phyloP scores from a whole-genome alignment of 2,888 invertebrate species.

The Bugulina stolonifera region DNA sequence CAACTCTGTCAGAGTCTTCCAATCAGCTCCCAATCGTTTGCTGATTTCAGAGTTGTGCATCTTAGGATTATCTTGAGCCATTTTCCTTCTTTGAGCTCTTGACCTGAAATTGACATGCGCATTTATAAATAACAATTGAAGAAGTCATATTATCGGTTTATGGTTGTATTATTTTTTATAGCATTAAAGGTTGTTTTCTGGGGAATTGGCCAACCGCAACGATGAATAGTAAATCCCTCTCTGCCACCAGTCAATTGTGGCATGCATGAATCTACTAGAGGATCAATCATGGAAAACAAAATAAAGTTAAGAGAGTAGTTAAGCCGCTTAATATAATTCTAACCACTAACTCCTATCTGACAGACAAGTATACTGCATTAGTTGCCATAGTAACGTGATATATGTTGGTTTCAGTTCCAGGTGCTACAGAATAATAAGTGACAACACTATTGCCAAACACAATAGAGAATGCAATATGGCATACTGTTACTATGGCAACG shows the following conservation, averaged over 20 bases:
- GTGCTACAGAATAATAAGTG: neutral
- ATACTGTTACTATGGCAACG: constrained; percentile 17
- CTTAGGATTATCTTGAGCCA: constrained; percentile 98
- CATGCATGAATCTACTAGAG: too few relatives aligned
- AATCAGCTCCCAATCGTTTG: constrained; percentile 93
- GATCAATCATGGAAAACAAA: neutral
- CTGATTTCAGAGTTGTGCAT: constrained; percentile 99
- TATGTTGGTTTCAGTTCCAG: neutral
- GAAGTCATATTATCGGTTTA: too few relatives aligned
- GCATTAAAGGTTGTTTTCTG: too few relatives aligned
- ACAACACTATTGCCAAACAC: neutral
- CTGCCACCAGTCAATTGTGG: too few relatives aligned
- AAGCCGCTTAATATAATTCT: neutral
- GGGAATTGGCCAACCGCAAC: too few relatives aligned
- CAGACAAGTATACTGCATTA: neutral
- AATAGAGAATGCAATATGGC: constrained; percentile 8
- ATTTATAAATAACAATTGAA: too few relatives aligned
- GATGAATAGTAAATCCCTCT: too few relatives aligned
- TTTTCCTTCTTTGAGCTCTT: constrained; percentile 88
- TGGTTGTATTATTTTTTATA: too few relatives aligned
- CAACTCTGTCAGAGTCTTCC: constrained; percentile 89
- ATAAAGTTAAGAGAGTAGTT: neutral
- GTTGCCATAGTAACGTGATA: constrained; percentile 2
- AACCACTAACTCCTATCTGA: neutral
- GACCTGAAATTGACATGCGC: constrained; percentile 73